Evolutionary conservation across 2,797 vertebrate genomes (phyloP).

Genomic region (Apogon hyalosoma): DNA sequence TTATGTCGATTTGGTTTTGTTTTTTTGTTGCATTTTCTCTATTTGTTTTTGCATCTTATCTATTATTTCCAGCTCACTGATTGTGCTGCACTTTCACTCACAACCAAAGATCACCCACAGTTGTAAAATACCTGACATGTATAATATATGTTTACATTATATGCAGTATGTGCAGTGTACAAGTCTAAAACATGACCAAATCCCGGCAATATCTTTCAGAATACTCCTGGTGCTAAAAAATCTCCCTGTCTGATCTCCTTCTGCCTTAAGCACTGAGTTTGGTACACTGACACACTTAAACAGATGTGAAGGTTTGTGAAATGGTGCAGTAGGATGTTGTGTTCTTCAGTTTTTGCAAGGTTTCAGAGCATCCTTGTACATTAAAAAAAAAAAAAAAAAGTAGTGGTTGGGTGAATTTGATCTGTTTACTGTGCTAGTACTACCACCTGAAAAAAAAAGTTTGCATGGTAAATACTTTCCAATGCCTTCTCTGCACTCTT

Average conservation of each 20-base stretch:
- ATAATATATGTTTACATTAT: neutral
- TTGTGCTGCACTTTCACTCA: neutral
- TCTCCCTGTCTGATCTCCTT: too few species aligned
- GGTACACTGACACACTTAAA: neutral
- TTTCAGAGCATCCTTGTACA: neutral
- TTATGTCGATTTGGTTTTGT: too few species aligned
- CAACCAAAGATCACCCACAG: neutral
- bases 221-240: too few species aligned
- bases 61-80: too few species aligned
- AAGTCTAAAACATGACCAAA: neutral
- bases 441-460: neutral
- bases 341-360: constrained; percentile 5
- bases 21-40: too few species aligned
- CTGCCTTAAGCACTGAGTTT: neutral
- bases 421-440: neutral
- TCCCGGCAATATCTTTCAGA: too few species aligned
- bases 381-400: too few species aligned
- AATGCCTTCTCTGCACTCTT: neutral
- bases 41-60: too few species aligned
- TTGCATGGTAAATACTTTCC: constrained; percentile 12
- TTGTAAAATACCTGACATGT: too few species aligned
- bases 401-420: constrained; percentile 2
- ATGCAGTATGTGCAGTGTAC: neutral
- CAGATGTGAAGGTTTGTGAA: neutral
- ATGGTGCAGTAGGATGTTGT: neutral